phyloP scores from a whole-genome alignment of 2,797 vertebrate species.

The Bucorvus abyssinicus region DNA sequence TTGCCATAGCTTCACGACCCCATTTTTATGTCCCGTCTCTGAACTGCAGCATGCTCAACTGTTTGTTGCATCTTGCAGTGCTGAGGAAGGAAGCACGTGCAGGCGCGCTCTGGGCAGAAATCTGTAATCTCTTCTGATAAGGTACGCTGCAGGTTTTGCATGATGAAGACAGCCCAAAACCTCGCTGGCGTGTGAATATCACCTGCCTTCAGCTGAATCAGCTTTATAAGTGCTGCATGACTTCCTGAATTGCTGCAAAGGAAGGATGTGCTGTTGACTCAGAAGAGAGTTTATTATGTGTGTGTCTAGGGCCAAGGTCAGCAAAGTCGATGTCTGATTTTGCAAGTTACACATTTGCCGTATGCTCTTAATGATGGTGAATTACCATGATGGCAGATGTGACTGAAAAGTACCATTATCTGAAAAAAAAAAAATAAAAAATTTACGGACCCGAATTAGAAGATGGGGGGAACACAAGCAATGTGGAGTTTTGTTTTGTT shows the following conservation, averaged over 20 bases:
- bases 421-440: not conserved
- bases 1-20: not conserved
- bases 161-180: not conserved
- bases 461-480: not conserved
- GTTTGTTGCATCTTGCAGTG: too few species aligned
- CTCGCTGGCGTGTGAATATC: not conserved
- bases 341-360: not conserved
- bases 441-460: not conserved
- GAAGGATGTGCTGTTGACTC: constrained; percentile 35
- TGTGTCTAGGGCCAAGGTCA: not conserved
- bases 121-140: not conserved
- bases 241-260: not conserved
- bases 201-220: not conserved
- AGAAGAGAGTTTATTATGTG: not conserved
- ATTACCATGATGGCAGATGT: not conserved
- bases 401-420: not conserved
- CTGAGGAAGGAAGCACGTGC: not conserved
- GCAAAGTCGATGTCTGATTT: not conserved
- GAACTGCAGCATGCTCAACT: not conserved
- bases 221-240: not conserved
- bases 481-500: not conserved
- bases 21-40: not conserved
- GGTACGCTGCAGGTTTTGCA: fast-evolving
- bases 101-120: not conserved
- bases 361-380: not conserved